These are phyloP conservation scores for Palloptera scutellata DNA, from an alignment of 2,888 invertebrate species.

Conservation along the genomic window DNA sequence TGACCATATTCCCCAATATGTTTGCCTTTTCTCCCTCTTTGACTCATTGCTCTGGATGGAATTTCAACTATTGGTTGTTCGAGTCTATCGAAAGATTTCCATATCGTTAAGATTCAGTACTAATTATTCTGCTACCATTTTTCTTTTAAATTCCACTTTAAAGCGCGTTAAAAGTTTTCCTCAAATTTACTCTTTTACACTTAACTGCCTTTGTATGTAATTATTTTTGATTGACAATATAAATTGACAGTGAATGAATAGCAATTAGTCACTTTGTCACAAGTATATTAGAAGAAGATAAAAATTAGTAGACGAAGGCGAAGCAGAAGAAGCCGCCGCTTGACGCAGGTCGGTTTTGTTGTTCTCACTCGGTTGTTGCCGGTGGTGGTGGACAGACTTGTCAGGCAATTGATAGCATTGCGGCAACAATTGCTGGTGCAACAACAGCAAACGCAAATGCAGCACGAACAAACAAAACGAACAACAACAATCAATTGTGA, in stretches of 20 bases:
- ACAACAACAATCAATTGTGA: conserved; percentile 5
- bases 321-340: conserved; percentile 22
- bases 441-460: conserved; percentile 4
- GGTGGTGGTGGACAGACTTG: background rate
- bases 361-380: no score
- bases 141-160: no score
- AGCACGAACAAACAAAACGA: conserved; percentile 6
- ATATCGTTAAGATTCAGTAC: no score
- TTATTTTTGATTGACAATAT: conserved; percentile 24
- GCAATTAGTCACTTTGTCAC: conserved; percentile 30
- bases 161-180: no score
- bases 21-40: no score
- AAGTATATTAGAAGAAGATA: background rate
- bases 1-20: no score
- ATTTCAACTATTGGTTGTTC: no score
- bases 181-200: no score
- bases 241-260: conserved; percentile 24
- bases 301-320: background rate
- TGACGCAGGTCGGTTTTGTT: background rate
- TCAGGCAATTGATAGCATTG: background rate
- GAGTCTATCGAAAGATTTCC: no score
- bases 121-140: no score
- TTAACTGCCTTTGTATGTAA: no score
- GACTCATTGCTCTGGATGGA: no score
- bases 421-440: background rate